Percentiles rank a stretch among this genome's conserved stretches.
Conservation (phyloP, 2,113 vertebrate genomes). For the Anguilla japonica region DNA sequence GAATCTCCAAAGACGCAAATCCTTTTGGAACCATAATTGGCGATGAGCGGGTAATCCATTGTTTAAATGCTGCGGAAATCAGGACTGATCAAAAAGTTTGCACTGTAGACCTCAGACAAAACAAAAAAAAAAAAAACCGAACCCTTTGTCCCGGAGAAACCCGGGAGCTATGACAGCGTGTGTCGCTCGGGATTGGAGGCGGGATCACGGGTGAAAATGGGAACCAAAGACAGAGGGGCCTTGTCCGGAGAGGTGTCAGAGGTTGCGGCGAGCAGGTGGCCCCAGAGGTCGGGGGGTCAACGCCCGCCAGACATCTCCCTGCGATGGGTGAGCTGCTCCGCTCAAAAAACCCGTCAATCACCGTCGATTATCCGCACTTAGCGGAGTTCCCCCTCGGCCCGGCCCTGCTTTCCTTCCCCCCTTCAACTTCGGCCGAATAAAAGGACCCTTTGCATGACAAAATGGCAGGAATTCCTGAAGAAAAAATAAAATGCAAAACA, state of each 20-base stretch:
- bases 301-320: constrained; percentile 52
- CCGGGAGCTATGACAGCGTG: background rate
- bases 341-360: constrained; percentile 70
- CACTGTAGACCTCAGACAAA: background rate
- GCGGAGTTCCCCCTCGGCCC: constrained; percentile 21
- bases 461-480: constrained; percentile 57
- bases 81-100: background rate
- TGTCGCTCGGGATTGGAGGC: background rate
- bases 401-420: constrained; percentile 52
- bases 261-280: constrained; percentile 66
- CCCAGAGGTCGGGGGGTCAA: constrained; percentile 59
- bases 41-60: background rate
- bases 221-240: background rate
- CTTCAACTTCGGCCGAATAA: constrained; percentile 50
- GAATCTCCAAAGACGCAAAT: background rate
- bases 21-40: background rate
- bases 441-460: constrained; percentile 75
- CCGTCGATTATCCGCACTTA: constrained; percentile 51
- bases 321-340: constrained; percentile 46
- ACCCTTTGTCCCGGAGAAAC: background rate
- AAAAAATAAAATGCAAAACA: constrained; percentile 29
- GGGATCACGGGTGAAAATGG: background rate
- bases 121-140: background rate
- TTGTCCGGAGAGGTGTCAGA: constrained; percentile 52
- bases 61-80: background rate